Evolutionary conservation across 1,140 invertebrate species (phyloP), one percentile per base, ranked within the genome.

Genomic region (Patella vulgata): DNA sequence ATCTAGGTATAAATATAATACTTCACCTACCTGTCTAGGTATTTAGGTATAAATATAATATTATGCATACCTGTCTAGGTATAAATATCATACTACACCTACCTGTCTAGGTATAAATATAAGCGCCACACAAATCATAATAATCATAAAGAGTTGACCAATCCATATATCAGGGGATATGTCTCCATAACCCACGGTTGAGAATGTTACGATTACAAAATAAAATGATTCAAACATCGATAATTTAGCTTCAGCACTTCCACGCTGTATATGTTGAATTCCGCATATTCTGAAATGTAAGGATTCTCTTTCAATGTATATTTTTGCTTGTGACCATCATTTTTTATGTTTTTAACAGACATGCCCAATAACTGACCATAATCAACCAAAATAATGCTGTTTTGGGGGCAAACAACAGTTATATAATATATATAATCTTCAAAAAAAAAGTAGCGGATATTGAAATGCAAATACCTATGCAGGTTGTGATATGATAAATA

Each of bases 201-300:
- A 96, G 83, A 97, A 96, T 25, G 95, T 97, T 42, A 97, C 95
- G 44, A 97, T 93, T n/a, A 97, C 94, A 83, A 95, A 97, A 84
- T 97, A 98, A 0, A 94, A 94, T 39, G 93, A 92, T 82, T 95
- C 93, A 85, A 97, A 97, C 44, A 97, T 87, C 85, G 94, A 94
- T 42, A 97, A 87, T 73, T 94, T 92, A 17, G 92, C 89, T 84
- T 94, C 92, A 19, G 12, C 23, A 55, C 70, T 73, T 27, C 65
- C 95, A 66, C 95, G 86, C 85, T 97, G 95, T 75, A 97, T 94
- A 85, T 97, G 95, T 79, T 98, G 95, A 59, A 97, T 95, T 39
- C 94, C 94, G 82, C 94, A 97, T 47, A 95, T 93, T 82, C 94
- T 96, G 84, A 9, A 62, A 59, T 42, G n/a, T n/a, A 51, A 52